Conservation (phyloP, 2,113 vertebrate genomes). For the Phalacrocorax carbo region DNA sequence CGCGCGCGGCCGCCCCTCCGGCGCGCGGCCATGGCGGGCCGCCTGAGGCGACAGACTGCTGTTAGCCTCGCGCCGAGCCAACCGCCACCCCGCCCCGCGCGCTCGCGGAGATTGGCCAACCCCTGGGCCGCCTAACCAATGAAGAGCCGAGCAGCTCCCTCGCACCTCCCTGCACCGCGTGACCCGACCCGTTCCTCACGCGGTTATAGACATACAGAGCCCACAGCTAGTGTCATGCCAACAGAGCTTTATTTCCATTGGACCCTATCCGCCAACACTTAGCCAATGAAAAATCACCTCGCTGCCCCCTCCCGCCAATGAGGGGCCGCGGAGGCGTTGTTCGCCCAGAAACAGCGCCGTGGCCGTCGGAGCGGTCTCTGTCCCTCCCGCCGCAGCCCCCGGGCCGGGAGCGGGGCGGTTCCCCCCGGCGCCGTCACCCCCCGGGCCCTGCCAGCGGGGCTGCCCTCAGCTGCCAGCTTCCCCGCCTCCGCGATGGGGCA, state of each 20-base stretch:
- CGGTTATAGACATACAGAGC: accelerated
- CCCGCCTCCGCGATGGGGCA: accelerated
- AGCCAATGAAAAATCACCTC: neutral
- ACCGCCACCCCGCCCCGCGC: neutral
- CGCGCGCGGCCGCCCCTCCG: accelerated
- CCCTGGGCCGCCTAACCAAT: neutral
- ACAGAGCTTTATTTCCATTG: neutral
- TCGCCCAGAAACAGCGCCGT: neutral
- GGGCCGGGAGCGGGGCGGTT: too few relatives aligned
- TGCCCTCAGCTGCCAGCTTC: neutral
- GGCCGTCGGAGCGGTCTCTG: accelerated
- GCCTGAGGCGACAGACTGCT: neutral
- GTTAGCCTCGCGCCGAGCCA: neutral
- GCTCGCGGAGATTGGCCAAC: neutral
- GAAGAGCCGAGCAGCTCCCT: accelerated
- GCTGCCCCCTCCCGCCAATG: neutral
- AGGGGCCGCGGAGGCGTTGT: neutral
- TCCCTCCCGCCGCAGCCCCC: accelerated
- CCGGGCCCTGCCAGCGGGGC: neutral
- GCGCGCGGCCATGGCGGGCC: neutral
- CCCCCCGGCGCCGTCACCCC: too few relatives aligned
- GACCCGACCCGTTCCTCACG: neutral
- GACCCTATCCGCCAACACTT: accelerated
- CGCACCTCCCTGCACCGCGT: neutral
- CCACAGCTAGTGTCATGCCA: accelerated